Conservation (phyloP, 2,888 invertebrate species). For the Lobophora halterata region DNA sequence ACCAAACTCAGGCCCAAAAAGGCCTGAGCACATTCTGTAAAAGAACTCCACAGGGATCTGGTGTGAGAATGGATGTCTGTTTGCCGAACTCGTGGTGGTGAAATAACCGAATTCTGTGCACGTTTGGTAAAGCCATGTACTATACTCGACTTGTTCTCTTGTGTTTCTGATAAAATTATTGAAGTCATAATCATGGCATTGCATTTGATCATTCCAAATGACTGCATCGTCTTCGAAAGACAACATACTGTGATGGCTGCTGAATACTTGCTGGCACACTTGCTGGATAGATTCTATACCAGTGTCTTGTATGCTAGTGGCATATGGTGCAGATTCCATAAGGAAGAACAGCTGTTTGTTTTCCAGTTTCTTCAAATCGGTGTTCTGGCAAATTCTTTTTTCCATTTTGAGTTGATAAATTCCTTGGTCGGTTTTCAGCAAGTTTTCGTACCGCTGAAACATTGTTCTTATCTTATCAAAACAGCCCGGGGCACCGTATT, state of each 20-base stretch:
- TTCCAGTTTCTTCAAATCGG: slow-evolving; percentile 49
- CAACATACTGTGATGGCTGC: slow-evolving; percentile 30
- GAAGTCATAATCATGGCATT: slow-evolving; percentile 56
- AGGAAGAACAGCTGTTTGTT: slow-evolving; percentile 61
- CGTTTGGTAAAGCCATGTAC: slow-evolving; percentile 85
- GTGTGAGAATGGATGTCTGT: slow-evolving; percentile 80
- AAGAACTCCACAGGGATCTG: slow-evolving; percentile 65
- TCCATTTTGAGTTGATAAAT: slow-evolving; percentile 54
- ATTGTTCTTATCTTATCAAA: slow-evolving; percentile 44
- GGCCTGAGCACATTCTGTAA: slow-evolving; percentile 57
- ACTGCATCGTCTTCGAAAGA: slow-evolving; percentile 33
- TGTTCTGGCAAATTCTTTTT: slow-evolving; percentile 56
- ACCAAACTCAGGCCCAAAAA: slow-evolving; percentile 64
- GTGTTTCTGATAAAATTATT: slow-evolving; percentile 47
- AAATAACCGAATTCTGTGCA: slow-evolving; percentile 90
- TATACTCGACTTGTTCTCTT: slow-evolving; percentile 39
- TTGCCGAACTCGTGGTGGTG: slow-evolving; percentile 81
- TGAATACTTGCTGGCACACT: slow-evolving; percentile 42
- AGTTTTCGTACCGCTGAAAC: slow-evolving; percentile 50
- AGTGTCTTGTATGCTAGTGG: slow-evolving; percentile 58
- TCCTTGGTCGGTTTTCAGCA: slow-evolving; percentile 50
- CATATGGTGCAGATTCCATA: slow-evolving; percentile 47
- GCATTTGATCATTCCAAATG: slow-evolving; percentile 39
- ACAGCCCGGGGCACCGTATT: slow-evolving; percentile 54
- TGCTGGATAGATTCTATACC: slow-evolving; percentile 43